Conservation (phyloP, 2,888 invertebrate genomes). For the Drosophila mimetica region DNA sequence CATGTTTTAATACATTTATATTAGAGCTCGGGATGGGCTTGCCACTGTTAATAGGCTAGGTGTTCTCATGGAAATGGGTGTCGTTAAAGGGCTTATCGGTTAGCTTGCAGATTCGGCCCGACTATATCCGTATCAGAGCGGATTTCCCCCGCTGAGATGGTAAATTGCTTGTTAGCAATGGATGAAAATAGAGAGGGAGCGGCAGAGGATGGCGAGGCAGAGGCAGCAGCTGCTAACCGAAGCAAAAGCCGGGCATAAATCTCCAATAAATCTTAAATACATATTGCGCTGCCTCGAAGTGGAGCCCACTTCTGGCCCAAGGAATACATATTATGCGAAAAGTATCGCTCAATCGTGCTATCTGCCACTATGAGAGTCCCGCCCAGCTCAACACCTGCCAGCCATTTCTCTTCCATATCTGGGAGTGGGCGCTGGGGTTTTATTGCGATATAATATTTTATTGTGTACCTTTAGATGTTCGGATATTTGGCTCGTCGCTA, state of each 20-base stretch:
- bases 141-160: slow-evolving; percentile 24
- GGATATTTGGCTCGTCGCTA: slow-evolving; percentile 61
- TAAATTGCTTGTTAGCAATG: slow-evolving; percentile 44
- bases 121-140: slow-evolving; percentile 14
- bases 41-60: not conserved
- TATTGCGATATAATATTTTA: slow-evolving; percentile 79
- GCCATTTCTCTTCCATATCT: slow-evolving; percentile 18
- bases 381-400: slow-evolving; percentile 33
- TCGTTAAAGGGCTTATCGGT: slow-evolving; percentile 19
- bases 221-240: slow-evolving; percentile 56
- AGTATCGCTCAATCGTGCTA: slow-evolving; percentile 71
- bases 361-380: slow-evolving; percentile 27
- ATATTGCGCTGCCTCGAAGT: slow-evolving; percentile 41
- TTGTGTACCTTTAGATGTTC: slow-evolving; percentile 75
- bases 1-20: not conserved
- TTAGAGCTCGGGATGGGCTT: not conserved
- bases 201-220: not conserved
- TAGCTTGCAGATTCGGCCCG: not conserved
- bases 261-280: slow-evolving; percentile 70
- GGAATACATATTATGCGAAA: slow-evolving; percentile 59
- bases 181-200: slow-evolving; percentile 22
- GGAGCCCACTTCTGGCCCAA: slow-evolving; percentile 17
- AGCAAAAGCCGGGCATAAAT: slow-evolving; percentile 71
- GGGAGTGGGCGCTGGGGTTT: slow-evolving; percentile 49
- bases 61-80: slow-evolving; percentile 7